Conservation (phyloP, 2,888 invertebrate genomes). For the Lycocerus yunnanus region DNA sequence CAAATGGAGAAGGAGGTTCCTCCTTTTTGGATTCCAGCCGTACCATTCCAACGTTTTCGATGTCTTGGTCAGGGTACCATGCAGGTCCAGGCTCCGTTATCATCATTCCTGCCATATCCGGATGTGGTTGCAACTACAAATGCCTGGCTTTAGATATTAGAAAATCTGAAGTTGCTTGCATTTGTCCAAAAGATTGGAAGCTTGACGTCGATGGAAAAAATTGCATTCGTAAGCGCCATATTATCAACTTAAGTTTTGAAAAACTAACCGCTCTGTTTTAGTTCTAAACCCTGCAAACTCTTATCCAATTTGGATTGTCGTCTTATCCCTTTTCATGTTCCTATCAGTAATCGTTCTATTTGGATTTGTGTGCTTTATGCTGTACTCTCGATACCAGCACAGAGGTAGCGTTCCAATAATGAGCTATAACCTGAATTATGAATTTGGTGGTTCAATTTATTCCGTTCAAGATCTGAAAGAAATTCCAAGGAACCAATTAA, state of each 20-base stretch:
- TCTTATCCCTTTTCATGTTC: constrained; percentile 50
- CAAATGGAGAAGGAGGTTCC: constrained; percentile 84
- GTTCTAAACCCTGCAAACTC: constrained; percentile 43
- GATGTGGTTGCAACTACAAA: constrained; percentile 83
- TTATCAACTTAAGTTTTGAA: neutral
- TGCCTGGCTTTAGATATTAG: constrained; percentile 81
- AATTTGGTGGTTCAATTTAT: constrained; percentile 85
- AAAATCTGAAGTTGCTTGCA: constrained; percentile 72
- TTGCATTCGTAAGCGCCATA: constrained; percentile 54
- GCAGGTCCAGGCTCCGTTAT: constrained; percentile 75
- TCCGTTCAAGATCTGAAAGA: constrained; percentile 79
- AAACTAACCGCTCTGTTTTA: constrained; percentile 30
- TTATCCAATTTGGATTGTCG: constrained; percentile 51
- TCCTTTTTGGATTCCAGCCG: constrained; percentile 64
- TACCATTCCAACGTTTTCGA: constrained; percentile 56
- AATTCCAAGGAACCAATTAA: constrained; percentile 83
- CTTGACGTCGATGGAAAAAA: constrained; percentile 66
- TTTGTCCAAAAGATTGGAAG: constrained; percentile 77
- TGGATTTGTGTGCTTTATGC: constrained; percentile 57
- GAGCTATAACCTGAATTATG: constrained; percentile 95
- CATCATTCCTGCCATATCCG: constrained; percentile 77
- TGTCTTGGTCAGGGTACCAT: constrained; percentile 57
- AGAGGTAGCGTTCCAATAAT: constrained; percentile 79
- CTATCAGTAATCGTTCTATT: constrained; percentile 52
- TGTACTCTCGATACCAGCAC: constrained; percentile 80